A percentile compares a stretch with the other conserved stretches of the same genome.
Conservation (phyloP, 2,888 invertebrate species). For the Cerastis leucographa region DNA sequence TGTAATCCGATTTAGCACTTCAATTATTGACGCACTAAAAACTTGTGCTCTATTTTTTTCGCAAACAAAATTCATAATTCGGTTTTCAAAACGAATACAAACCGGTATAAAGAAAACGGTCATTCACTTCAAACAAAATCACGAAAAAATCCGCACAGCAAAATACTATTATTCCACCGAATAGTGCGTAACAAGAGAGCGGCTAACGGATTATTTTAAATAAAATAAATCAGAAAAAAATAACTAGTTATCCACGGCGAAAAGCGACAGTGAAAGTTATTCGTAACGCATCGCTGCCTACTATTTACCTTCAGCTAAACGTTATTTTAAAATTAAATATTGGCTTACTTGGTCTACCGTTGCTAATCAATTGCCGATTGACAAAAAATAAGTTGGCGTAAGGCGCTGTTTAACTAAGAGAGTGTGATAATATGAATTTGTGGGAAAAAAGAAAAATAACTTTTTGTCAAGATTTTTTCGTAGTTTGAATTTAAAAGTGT, state of each 20-base stretch:
- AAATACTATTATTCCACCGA: conserved; percentile 51
- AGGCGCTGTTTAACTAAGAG: conserved; percentile 49
- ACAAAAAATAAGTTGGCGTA: conserved; percentile 62
- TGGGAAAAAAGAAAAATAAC: conserved; percentile 46
- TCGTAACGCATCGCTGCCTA: conserved; percentile 74
- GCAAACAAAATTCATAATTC: conserved; percentile 28
- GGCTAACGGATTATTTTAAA: conserved; percentile 66
- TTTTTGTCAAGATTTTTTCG: conserved; percentile 42
- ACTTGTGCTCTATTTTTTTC: not conserved
- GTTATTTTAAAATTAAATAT: conserved; percentile 78
- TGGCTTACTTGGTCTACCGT: conserved; percentile 72
- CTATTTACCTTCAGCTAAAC: conserved; percentile 69
- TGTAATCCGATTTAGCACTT: conserved; percentile 11
- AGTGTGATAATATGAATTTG: conserved; percentile 58
- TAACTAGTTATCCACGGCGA: conserved; percentile 71
- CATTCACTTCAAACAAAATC: conserved; percentile 20
- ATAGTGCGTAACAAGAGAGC: conserved; percentile 68
- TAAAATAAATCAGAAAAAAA: conserved; percentile 63
- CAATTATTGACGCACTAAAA: conserved; percentile 6
- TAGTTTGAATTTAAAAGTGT: conserved; percentile 19
- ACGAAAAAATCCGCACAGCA: conserved; percentile 21
- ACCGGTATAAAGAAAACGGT: conserved; percentile 25
- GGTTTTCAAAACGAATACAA: conserved; percentile 26
- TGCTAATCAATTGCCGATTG: conserved; percentile 72
- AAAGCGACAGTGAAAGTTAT: conserved; percentile 81